Evolutionary conservation across 1,140 invertebrate genomes (phyloP).

Genomic region (Penaeus chinensis): DNA sequence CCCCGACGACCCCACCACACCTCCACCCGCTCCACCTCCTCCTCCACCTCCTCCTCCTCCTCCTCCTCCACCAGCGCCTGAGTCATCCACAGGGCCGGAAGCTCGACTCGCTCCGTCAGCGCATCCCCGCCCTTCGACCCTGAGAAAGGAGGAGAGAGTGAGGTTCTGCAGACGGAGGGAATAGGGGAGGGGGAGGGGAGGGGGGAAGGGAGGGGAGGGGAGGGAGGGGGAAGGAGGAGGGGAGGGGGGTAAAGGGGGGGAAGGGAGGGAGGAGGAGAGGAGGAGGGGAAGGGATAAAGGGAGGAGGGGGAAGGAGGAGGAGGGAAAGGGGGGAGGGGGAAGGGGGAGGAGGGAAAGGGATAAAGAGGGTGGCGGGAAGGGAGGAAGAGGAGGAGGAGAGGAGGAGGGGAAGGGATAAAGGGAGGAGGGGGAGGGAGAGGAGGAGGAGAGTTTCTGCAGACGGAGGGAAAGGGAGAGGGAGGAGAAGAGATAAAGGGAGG

Average conservation of each 20-base stretch:
- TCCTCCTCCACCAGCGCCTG: constrained; percentile 27
- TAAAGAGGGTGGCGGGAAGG: background rate
- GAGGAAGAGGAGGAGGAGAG: background rate
- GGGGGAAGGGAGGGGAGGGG: constrained; percentile 1
- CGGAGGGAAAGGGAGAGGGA: background rate
- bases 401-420: background rate
- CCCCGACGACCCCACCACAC: background rate
- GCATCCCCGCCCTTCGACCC: constrained; percentile 60
- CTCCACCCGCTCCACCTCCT: constrained; percentile 9
- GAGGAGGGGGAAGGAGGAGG: background rate
- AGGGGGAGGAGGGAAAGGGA: background rate
- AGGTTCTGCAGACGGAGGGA: constrained; percentile 2
- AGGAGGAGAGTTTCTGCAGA: background rate
- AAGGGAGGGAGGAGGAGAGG: background rate
- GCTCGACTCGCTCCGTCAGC: constrained; percentile 61
- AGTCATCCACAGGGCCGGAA: constrained; percentile 48
- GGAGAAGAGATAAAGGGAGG: too few relatives aligned
- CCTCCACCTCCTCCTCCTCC: constrained; percentile 3
- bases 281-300: background rate
- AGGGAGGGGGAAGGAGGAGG: background rate
- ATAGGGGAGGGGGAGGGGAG: background rate
- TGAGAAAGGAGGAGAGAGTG: constrained; percentile 32
- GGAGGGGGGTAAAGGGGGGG: background rate
- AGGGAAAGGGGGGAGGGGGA: constrained; percentile 16
- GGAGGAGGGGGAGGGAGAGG: background rate